Evolutionary conservation across 2,888 invertebrate genomes (phyloP), one percentile per base, ranked within the genome.

Genomic region (Diarsia dahlii): DNA sequence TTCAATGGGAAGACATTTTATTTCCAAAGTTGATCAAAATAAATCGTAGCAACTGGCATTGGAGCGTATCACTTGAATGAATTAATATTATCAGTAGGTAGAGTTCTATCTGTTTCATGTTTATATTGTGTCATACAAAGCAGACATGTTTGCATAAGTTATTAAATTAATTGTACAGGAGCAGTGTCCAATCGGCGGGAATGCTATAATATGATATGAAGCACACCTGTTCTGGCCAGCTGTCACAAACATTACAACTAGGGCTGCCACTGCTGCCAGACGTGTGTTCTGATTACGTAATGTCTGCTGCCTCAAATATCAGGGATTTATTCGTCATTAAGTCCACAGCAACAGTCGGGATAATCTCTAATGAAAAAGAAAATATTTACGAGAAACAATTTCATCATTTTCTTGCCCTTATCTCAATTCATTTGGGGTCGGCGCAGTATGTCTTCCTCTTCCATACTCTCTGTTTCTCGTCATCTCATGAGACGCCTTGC

Each of bases 201-300:
- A 83, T 79, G 75, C 66, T 73, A 81, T 82, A 82, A 86, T 85
- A 80, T 82, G 84, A 82, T 84, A 84, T 80, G 80, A 82, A 76
- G 71, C 80, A 79, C 94, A 94, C 93, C 94, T 94, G 94, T 91
- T 90, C 77, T 77, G 63, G 75, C 87, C 94, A 94, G 91, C 93
- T 94, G 94, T 92, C 91, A 77, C 77, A 82, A 73, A 84, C 80
- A 68, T 81, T 79, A 83, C 60, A 74, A 64, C 69, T 71, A 84
- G 84, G 80, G 88, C 71, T 86, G 79, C 23, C 78, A 74, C 58
- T 20, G 10, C n/a, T 64, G 56, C 34, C 64, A 72, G 70, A 74
- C 82, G 28, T n/a, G 23, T 73, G 46, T 72, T 56, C 67, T 67
- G 66, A 20, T 82, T 84, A 74, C 74, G 70, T 71, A 76, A 85